Base-by-base conservation (phyloP, 2,113 vertebrate genomes). In the Pygoscelis adeliae region DNA sequence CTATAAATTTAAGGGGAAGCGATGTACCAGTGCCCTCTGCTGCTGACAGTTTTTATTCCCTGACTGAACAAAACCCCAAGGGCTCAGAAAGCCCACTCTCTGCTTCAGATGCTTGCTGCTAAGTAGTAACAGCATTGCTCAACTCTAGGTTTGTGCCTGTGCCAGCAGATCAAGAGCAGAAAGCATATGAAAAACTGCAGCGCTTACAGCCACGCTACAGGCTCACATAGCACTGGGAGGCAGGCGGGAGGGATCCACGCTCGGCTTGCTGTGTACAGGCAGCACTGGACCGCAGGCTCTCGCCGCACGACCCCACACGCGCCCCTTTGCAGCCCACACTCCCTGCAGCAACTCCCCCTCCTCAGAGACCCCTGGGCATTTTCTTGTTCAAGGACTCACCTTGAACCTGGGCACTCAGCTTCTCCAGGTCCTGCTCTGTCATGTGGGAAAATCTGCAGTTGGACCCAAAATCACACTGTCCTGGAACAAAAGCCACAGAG, bases 401-500 rank as follows among this genome's bases (percentile, higher is more conserved):
- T 87, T 99, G 98, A 77, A 99, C 98, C 50, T 98, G 98, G 69
- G 98, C 98, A 79, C 98, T 98, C 83, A 99, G 96, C 84, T 98
- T 96, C 81, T 98, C 98, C 78, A 99, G 90, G 80, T 99, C 99
- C 61, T 98, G 97, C 85, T 99, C 99, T 0, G 99, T 99, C 99
- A 99, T 99, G 97, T 99, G 99, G 67, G 99, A 99, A 96, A 99
- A 99, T 53, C 99, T 98, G 97, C 99, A 99, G 97, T 98, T 99
- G 67, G 98, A 97, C 21, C 99, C 99, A 96, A 99, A 99, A 87
- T 99, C 98, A 76, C 99, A 99, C 55, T 99, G 98, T 5, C 99
- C 99, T 99, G 95, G 25, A 94, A 97, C 0, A 19, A 63, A 85
- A 89, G 42, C 27, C 89, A 87, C 0, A 1, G 21, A 92, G 44